These are phyloP conservation scores for Pseudomyrmex flavicornis DNA, from an alignment of 1,140 invertebrate species.

Conservation along the genomic window DNA sequence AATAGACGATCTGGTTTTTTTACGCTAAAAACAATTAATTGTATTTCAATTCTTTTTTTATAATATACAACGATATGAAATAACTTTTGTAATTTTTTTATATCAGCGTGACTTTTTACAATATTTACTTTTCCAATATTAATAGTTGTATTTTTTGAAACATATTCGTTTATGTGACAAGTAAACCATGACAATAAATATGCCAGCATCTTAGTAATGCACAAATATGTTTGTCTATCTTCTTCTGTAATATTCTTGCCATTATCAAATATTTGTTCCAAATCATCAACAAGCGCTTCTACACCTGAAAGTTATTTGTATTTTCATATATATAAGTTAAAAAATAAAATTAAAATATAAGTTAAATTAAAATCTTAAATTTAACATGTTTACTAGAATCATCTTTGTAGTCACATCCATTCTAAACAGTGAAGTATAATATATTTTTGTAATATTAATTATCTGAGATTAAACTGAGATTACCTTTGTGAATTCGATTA, in stretches of 20 bases:
- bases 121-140: slow-evolving; percentile 77
- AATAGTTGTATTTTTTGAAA: slow-evolving; percentile 69
- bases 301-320: slow-evolving; percentile 56
- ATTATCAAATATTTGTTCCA: slow-evolving; percentile 70
- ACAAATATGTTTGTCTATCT: slow-evolving; percentile 68
- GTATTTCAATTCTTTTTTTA: slow-evolving; percentile 19
- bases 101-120: slow-evolving; percentile 47
- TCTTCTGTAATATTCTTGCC: slow-evolving; percentile 52
- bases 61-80: not conserved
- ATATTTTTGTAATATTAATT: too few relatives aligned
- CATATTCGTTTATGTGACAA: slow-evolving; percentile 75
- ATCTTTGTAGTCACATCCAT: not conserved
- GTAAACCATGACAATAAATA: slow-evolving; percentile 79
- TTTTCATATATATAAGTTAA: too few relatives aligned
- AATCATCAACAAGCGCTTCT: slow-evolving; percentile 68
- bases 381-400: too few relatives aligned
- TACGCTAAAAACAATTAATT: slow-evolving; percentile 70
- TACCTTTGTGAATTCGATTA: slow-evolving; percentile 86
- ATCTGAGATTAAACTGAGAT: not conserved
- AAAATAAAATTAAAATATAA: too few relatives aligned
- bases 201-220: slow-evolving; percentile 79
- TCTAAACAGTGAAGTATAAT: not conserved
- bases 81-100: too few relatives aligned
- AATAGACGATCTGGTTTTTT: slow-evolving; percentile 79
- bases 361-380: too few relatives aligned